phyloP scores from a whole-genome alignment of 2,888 invertebrate genomes.

The Drosophila austrosaltans region DNA sequence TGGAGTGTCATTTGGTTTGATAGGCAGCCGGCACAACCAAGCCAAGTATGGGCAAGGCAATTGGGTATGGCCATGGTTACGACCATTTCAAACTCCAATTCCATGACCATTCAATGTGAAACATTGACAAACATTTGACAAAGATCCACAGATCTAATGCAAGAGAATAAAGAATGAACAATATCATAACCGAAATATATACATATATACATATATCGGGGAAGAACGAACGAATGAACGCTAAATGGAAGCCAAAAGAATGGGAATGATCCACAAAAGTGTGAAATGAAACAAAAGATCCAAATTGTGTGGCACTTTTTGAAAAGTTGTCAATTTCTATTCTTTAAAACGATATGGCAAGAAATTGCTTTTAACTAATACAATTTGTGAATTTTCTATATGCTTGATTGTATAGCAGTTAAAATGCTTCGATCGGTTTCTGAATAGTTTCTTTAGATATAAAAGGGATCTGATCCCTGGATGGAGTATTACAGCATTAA shows the following conservation, averaged over 20 bases:
- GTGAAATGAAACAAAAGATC: slow-evolving; percentile 42
- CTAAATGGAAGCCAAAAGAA: slow-evolving; percentile 21
- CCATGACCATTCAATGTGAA: slow-evolving; percentile 8
- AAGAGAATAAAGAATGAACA: slow-evolving; percentile 33
- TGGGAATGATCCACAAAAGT: slow-evolving; percentile 29
- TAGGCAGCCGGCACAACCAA: slow-evolving; percentile 26
- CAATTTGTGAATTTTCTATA: too few relatives aligned
- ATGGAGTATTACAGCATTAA: too few relatives aligned
- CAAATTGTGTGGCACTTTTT: slow-evolving; percentile 25
- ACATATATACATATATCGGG: slow-evolving; percentile 25
- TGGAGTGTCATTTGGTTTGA: slow-evolving; percentile 73
- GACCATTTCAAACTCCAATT: not conserved
- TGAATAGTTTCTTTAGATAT: too few relatives aligned
- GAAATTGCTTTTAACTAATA: too few relatives aligned
- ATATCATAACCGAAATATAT: slow-evolving; percentile 26
- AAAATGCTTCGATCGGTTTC: too few relatives aligned
- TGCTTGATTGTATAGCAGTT: too few relatives aligned
- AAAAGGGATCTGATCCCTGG: too few relatives aligned
- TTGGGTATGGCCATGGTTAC: slow-evolving; percentile 7
- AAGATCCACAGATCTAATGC: slow-evolving; percentile 15
- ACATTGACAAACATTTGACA: slow-evolving; percentile 4
- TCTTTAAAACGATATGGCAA: not conserved
- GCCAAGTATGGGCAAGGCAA: not conserved
- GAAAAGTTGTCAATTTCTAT: not conserved
- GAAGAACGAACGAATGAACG: slow-evolving; percentile 32